A percentile compares a stretch with the other conserved stretches of the same genome.
These are phyloP conservation scores for Liolophura sinensis DNA, from an alignment of 1,140 invertebrate species.

Conservation along the genomic window DNA sequence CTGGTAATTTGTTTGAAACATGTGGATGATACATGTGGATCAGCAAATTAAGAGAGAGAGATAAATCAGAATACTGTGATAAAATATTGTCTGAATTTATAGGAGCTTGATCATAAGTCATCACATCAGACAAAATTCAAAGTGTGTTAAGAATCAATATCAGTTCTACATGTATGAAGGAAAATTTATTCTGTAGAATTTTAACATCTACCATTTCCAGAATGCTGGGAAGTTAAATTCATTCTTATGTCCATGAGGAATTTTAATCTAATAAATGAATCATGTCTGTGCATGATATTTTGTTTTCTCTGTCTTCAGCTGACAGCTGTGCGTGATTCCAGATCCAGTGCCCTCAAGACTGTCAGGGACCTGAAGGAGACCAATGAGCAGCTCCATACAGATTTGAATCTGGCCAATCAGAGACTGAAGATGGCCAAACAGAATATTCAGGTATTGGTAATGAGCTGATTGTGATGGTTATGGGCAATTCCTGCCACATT, in stretches of 20 bases:
- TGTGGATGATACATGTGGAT: too few relatives aligned
- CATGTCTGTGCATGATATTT: not conserved
- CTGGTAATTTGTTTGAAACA: not conserved
- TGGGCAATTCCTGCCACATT: not conserved
- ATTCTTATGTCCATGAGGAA: not conserved
- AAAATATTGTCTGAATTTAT: too few relatives aligned
- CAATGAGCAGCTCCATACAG: conserved; percentile 36
- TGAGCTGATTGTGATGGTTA: not conserved
- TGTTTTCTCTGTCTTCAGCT: not conserved
- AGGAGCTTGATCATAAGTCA: too few relatives aligned
- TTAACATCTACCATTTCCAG: too few relatives aligned
- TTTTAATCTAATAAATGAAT: not conserved
- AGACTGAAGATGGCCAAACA: conserved; percentile 37
- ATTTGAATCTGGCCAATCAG: conserved; percentile 44
- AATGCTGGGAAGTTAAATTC: not conserved
- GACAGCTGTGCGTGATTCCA: conserved; percentile 16
- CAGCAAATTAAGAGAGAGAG: too few relatives aligned
- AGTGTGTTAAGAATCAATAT: too few relatives aligned
- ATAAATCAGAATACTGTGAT: too few relatives aligned
- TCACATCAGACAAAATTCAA: too few relatives aligned
- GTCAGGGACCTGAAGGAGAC: conserved; percentile 37
- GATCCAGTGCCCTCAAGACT: conserved; percentile 30
- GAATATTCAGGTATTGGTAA: conserved; percentile 35
- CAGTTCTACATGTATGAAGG: too few relatives aligned
- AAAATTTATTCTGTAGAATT: too few relatives aligned